Conservation (phyloP, 2,797 vertebrate species). For the Halcyon leucocephala region DNA sequence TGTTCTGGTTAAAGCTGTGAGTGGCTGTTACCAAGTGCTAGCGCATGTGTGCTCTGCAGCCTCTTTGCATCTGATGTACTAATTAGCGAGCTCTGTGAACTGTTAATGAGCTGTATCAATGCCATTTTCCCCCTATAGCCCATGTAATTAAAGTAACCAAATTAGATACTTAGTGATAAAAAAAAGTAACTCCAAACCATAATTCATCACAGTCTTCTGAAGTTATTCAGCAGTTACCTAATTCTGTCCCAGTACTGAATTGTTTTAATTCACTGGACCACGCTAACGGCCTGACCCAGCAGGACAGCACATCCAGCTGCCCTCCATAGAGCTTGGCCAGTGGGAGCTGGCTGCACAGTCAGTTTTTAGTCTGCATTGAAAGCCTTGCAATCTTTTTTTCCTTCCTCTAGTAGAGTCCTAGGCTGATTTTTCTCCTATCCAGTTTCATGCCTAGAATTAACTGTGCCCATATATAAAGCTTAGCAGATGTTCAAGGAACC, state of each 20-base stretch:
- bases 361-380: not conserved
- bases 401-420: not conserved
- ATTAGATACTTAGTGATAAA: not conserved
- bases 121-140: not conserved
- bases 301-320: not conserved
- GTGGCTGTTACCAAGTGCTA: not conserved
- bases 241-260: not conserved
- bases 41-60: not conserved
- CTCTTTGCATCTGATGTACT: not conserved
- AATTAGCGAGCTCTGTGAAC: constrained; percentile 8
- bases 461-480: not conserved
- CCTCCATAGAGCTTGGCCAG: not conserved
- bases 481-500: constrained; percentile 11
- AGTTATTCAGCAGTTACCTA: not conserved
- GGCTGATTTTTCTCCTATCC: constrained; percentile 9
- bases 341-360: not conserved
- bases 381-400: not conserved
- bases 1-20: not conserved
- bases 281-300: not conserved
- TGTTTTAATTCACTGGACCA: not conserved
- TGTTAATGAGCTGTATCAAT: constrained; percentile 3
- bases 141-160: not conserved
- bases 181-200: not conserved
- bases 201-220: not conserved
- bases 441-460: constrained; percentile 34